These are phyloP conservation scores for Varroa destructor DNA, from an alignment of 1,140 invertebrate species.

Conservation along the genomic window DNA sequence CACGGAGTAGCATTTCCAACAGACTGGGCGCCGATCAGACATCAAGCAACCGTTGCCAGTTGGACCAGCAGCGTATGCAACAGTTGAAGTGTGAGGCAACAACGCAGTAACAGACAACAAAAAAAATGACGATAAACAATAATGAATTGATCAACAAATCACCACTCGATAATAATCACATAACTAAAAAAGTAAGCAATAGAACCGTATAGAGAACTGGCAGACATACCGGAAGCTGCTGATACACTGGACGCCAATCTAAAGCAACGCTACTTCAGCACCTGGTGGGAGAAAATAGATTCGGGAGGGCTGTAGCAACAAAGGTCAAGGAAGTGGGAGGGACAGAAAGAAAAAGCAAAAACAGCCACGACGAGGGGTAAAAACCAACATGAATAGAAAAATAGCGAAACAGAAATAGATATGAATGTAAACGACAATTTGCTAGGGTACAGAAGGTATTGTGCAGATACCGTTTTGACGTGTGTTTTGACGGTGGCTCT, in stretches of 20 bases:
- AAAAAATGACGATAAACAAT: too few species aligned
- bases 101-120: too few species aligned
- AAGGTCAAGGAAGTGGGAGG: not conserved
- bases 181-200: too few species aligned
- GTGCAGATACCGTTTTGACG: not conserved
- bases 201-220: not conserved
- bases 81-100: too few species aligned
- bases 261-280: conserved; percentile 23
- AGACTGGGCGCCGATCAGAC: too few species aligned
- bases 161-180: too few species aligned
- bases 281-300: conserved; percentile 6
- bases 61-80: too few species aligned
- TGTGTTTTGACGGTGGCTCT: too few species aligned
- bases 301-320: not conserved
- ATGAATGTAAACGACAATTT: not conserved
- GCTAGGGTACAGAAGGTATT: not conserved
- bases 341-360: not conserved
- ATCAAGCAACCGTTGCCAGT: too few species aligned
- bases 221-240: conserved; percentile 28
- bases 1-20: too few species aligned
- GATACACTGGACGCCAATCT: conserved; percentile 16
- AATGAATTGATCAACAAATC: too few species aligned
- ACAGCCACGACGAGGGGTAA: not conserved
- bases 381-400: not conserved
- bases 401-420: not conserved